These are phyloP conservation scores for Drosophila lacertosa DNA, from an alignment of 1,140 invertebrate species.

Conservation along the genomic window DNA sequence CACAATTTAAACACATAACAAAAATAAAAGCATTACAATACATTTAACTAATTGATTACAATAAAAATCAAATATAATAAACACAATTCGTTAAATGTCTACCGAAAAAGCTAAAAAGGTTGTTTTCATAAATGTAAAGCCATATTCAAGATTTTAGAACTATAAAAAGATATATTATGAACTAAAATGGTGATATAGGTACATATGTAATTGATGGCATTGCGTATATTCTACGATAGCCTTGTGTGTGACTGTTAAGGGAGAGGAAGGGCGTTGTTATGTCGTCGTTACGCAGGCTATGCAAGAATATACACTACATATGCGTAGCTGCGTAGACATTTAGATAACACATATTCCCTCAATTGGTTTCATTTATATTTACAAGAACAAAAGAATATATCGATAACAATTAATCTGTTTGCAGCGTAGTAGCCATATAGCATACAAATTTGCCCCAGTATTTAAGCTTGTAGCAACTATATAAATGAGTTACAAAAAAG, in stretches of 20 bases:
- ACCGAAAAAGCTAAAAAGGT: conserved; percentile 21
- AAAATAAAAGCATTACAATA: conserved; percentile 54
- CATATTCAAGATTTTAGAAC: too few species aligned
- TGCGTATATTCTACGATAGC: conserved; percentile 3
- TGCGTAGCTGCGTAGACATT: not conserved
- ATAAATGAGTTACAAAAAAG: too few species aligned
- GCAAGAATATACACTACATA: conserved; percentile 13
- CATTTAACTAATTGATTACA: conserved; percentile 53
- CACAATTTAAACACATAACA: conserved; percentile 53
- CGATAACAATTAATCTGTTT: conserved; percentile 2
- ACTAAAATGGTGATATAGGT: not conserved
- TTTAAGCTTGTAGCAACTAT: too few species aligned
- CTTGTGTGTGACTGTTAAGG: conserved; percentile 7
- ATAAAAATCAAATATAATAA: conserved; percentile 31
- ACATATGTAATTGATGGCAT: conserved; percentile 14
- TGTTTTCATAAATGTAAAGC: not conserved
- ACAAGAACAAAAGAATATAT: not conserved
- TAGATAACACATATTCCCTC: not conserved
- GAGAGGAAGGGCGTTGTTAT: conserved; percentile 16
- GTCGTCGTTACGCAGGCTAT: not conserved
- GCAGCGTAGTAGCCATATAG: not conserved
- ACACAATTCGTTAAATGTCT: conserved; percentile 61
- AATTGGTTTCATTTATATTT: not conserved
- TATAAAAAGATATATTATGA: not conserved
- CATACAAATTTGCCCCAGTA: too few species aligned